phyloP scores from a whole-genome alignment of 2,797 vertebrate species.

The Sciaenops ocellatus region DNA sequence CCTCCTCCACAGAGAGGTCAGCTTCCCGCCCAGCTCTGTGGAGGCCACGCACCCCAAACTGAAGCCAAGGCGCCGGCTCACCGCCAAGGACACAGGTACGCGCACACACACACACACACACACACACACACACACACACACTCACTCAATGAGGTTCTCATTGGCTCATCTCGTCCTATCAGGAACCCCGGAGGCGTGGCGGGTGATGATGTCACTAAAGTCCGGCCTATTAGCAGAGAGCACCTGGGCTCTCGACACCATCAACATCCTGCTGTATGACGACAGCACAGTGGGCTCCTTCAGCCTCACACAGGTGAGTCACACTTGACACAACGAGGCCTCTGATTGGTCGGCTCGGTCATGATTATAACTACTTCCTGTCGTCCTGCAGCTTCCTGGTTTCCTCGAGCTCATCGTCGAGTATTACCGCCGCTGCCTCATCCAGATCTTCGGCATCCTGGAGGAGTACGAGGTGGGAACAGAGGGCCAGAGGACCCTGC shows the following conservation, averaged over 20 bases:
- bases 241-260: slow-evolving; percentile 96
- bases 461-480: slow-evolving; percentile 94
- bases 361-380: background rate
- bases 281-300: slow-evolving; percentile 94
- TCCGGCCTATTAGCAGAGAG: slow-evolving; percentile 95
- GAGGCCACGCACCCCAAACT: slow-evolving; percentile 92
- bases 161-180: slow-evolving; percentile 16
- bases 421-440: slow-evolving; percentile 95
- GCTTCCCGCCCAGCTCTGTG: slow-evolving; percentile 90
- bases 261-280: slow-evolving; percentile 95
- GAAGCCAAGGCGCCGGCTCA: slow-evolving; percentile 92
- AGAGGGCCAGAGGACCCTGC: slow-evolving; percentile 87
- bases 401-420: slow-evolving; percentile 96
- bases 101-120: background rate
- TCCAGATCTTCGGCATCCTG: slow-evolving; percentile 96
- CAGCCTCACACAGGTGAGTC: slow-evolving; percentile 90
- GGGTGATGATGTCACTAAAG: slow-evolving; percentile 98
- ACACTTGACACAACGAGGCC: slow-evolving; percentile 21
- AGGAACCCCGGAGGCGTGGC: slow-evolving; percentile 97
- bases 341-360: background rate
- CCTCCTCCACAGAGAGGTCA: slow-evolving; percentile 85
- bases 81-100: slow-evolving; percentile 95
- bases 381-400: slow-evolving; percentile 88
- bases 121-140: background rate
- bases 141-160: background rate